Evolutionary conservation across 2,797 vertebrate species (phyloP).

Genomic region (Myotis myotis): DNA sequence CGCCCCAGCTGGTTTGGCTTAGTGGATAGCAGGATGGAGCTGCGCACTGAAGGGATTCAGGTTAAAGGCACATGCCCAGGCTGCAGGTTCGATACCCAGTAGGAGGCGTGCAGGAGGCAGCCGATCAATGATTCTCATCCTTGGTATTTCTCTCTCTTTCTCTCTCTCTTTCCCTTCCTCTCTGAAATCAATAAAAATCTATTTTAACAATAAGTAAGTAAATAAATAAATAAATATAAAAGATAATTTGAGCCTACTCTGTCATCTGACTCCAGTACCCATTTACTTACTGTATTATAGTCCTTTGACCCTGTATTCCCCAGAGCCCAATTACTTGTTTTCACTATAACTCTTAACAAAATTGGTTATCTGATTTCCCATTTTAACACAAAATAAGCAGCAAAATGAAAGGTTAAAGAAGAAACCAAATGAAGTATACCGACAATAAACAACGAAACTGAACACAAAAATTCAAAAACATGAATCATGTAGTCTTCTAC

Average conservation of each 20-base stretch:
- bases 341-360: conserved; percentile 47
- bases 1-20: no score
- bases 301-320: background rate
- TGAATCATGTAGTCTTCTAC: background rate
- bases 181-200: no score
- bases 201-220: no score
- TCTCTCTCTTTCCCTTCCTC: no score
- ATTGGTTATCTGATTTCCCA: conserved; percentile 36
- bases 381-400: conserved; percentile 34
- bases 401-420: conserved; percentile 52
- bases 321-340: conserved; percentile 32
- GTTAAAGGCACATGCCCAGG: no score
- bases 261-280: background rate
- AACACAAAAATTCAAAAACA: background rate
- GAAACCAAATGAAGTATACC: conserved; percentile 9
- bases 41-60: no score
- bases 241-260: conserved; percentile 8
- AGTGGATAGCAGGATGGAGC: accelerated
- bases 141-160: no score
- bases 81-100: no score
- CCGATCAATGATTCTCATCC: no score
- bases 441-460: background rate
- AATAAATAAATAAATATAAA: background rate
- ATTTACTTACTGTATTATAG: background rate
- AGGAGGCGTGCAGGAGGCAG: no score